Evolutionary conservation across 1,140 invertebrate species (phyloP), one percentile per base, ranked within the genome.

Genomic region (Calliphora vicina): DNA sequence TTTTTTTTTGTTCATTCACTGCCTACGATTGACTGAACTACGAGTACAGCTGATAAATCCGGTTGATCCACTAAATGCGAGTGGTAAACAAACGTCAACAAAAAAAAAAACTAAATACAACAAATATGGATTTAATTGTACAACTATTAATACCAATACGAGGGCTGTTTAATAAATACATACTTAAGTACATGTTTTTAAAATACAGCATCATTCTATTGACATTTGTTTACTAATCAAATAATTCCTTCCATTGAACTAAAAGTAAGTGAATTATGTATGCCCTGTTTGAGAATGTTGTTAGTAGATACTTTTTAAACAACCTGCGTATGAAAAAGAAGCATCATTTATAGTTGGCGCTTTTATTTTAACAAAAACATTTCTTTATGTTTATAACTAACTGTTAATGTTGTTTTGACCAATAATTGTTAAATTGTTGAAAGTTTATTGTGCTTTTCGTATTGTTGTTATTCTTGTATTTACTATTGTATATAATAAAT

Each of bases 381-480:
- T 35, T 35, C 5, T 73, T 26, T 25, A 26, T 27, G 23, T 1
- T 50, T 50, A 50, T 73, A 26, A 12, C 13, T 73, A 29, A 4
- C 45, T 50, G 2, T 50, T 50, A 10, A 10, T 50, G 45, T 50
- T 50, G 45, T 50, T 50, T 50, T 50, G 35, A 29, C 29, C 72
- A 74, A 74, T 74, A 74, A 74, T 74, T 74, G 72, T 29, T 35
- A 42, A 74, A 35, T 73, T 73, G 71, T 73, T 73, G 71, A 73
- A 73, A 73, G 25, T 73, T 25, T 73, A 9, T 73, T 27, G 25
- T 35, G 35, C 35, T 35, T 35, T 35, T 35, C 10, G 17, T 42
- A 27, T 43, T 78, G 35, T 78, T 78, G 35, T 78, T 78, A 17
- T 45, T 78, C 0, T 43, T 43, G 29, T 35, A 20, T 20, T 35